phyloP scores from a whole-genome alignment of 2,113 vertebrate species.

The Oxyura jamaicensis region DNA sequence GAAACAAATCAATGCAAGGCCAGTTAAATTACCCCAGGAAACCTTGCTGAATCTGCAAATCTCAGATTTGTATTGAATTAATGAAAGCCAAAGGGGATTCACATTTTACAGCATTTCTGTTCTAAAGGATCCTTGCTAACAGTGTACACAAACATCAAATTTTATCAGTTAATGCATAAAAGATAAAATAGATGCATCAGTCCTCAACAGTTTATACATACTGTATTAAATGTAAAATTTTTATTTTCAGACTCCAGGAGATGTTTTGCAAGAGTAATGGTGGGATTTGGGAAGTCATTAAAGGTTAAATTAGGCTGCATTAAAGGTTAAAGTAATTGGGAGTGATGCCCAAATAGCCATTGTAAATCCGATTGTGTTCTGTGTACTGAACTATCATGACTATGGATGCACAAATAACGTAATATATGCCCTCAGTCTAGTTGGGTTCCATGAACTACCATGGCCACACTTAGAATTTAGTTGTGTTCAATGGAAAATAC shows the following conservation, averaged over 20 bases:
- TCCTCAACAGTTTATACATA: not conserved
- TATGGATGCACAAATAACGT: no score
- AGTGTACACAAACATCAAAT: not conserved
- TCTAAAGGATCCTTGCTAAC: not conserved
- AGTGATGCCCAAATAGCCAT: no score
- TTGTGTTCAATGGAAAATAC: no score
- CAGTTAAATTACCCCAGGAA: not conserved
- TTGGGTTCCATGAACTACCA: no score
- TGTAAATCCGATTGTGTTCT: no score
- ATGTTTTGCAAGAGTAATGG: not conserved
- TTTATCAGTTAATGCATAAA: not conserved
- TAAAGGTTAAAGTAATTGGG: no score
- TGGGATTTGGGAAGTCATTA: not conserved
- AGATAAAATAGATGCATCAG: not conserved
- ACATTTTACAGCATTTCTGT: not conserved
- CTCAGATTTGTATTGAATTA: constrained; percentile 19
- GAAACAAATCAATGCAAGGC: constrained; percentile 28
- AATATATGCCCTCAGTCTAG: no score
- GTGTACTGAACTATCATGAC: no score
- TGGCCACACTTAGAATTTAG: no score
- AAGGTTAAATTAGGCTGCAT: no score
- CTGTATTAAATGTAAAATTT: not conserved
- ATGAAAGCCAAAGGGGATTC: constrained; percentile 18
- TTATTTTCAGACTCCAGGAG: not conserved
- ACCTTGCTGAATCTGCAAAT: constrained; percentile 10